phyloP scores from a whole-genome alignment of 2,113 vertebrate genomes.

The Struthio camelus region DNA sequence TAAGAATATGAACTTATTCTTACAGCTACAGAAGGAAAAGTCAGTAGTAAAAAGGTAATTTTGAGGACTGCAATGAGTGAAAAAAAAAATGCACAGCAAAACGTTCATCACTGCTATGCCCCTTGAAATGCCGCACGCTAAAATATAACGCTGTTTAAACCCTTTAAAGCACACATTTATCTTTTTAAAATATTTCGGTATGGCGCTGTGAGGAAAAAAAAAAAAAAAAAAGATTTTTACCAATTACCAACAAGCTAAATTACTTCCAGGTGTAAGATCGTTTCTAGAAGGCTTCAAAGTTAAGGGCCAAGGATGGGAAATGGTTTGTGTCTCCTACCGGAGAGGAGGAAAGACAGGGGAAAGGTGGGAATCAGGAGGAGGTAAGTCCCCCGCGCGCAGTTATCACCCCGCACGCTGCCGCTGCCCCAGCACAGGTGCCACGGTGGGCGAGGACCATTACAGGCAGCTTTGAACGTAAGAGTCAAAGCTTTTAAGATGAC shows the following conservation, averaged over 20 bases:
- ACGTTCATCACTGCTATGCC: background rate
- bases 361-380: background rate
- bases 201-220: accelerated
- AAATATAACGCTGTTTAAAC: background rate
- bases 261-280: background rate
- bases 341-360: too few relatives aligned
- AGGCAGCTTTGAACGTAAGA: background rate
- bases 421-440: background rate
- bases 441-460: background rate
- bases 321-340: background rate
- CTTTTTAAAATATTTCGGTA: background rate
- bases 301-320: background rate
- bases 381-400: background rate
- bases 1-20: background rate
- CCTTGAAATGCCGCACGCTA: background rate
- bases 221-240: background rate
- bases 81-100: background rate
- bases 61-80: background rate
- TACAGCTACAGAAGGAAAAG: background rate
- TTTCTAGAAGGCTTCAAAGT: background rate
- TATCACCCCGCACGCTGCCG: accelerated
- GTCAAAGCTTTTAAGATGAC: background rate
- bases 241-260: background rate
- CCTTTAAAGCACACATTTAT: background rate
- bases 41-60: background rate